Evolutionary conservation across 2,113 vertebrate species (phyloP).

Genomic region (Cinclus mexicanus): DNA sequence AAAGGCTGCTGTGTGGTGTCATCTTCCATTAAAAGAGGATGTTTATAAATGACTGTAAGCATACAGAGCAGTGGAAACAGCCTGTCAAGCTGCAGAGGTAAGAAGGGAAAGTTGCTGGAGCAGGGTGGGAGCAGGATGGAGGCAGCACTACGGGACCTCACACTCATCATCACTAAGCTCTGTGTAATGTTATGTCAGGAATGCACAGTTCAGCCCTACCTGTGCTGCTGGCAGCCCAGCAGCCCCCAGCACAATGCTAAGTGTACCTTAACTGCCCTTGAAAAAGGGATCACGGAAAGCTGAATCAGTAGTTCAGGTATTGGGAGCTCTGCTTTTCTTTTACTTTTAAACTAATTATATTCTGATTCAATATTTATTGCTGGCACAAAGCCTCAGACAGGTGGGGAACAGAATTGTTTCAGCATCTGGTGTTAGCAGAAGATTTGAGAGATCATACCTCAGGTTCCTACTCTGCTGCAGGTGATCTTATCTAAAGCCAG

Average conservation of each 20-base stretch:
- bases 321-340: background rate
- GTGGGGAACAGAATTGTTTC: background rate
- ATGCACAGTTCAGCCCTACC: background rate
- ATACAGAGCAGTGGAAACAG: background rate
- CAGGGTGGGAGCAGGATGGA: background rate
- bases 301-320: background rate
- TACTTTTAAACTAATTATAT: background rate
- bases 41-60: background rate
- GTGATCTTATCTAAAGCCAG: background rate
- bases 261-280: background rate
- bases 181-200: background rate
- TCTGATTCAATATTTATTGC: background rate
- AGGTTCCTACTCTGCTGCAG: background rate
- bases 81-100: background rate
- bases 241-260: accelerated
- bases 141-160: background rate
- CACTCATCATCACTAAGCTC: background rate
- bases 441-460: background rate
- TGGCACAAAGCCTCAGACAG: background rate
- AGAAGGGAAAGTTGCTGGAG: background rate
- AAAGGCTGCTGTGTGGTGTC: background rate
- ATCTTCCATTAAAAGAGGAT: background rate
- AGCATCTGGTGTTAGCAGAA: background rate
- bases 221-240: background rate
- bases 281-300: background rate